Conservation (phyloP, 2,113 vertebrate genomes). For the Galbula dea region DNA sequence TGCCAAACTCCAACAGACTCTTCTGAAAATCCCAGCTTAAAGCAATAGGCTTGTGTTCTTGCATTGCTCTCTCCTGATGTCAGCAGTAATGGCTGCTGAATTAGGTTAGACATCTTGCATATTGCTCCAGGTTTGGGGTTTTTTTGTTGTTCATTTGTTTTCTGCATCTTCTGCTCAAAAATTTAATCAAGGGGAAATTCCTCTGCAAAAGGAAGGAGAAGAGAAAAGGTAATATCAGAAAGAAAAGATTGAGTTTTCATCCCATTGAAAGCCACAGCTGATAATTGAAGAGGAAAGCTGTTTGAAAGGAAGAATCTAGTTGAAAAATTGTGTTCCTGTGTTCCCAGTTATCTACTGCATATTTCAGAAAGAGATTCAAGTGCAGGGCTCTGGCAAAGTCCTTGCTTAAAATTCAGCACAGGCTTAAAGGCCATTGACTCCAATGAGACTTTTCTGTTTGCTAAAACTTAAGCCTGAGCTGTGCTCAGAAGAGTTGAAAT, state of each 20-base stretch:
- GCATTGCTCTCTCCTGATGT: conserved; percentile 62
- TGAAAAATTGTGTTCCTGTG: neutral
- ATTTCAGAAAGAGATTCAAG: conserved; percentile 30
- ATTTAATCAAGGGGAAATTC: conserved; percentile 37
- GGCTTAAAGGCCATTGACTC: neutral
- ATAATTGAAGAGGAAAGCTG: conserved; percentile 45
- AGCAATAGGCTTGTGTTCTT: conserved; percentile 34
- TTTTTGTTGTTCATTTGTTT: conserved; percentile 49
- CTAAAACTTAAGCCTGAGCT: neutral
- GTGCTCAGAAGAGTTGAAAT: neutral
- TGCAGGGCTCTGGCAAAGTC: neutral
- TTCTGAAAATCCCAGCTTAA: conserved; percentile 62
- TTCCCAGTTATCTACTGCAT: neutral
- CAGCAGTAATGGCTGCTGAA: conserved; percentile 34
- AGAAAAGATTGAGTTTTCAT: neutral
- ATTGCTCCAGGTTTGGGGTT: conserved; percentile 29
- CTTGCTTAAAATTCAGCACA: neutral
- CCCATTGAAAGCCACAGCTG: neutral
- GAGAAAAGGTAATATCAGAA: conserved; percentile 27
- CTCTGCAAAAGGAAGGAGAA: neutral
- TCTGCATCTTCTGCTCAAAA: conserved; percentile 4
- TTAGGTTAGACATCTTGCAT: neutral
- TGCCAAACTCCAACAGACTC: conserved; percentile 48
- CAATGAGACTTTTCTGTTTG: neutral
- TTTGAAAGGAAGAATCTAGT: conserved; percentile 45